Percentiles rank a stretch among this genome's conserved stretches.
Conservation (phyloP, 2,888 invertebrate genomes). For the Oxyteleia sp. region DNA sequence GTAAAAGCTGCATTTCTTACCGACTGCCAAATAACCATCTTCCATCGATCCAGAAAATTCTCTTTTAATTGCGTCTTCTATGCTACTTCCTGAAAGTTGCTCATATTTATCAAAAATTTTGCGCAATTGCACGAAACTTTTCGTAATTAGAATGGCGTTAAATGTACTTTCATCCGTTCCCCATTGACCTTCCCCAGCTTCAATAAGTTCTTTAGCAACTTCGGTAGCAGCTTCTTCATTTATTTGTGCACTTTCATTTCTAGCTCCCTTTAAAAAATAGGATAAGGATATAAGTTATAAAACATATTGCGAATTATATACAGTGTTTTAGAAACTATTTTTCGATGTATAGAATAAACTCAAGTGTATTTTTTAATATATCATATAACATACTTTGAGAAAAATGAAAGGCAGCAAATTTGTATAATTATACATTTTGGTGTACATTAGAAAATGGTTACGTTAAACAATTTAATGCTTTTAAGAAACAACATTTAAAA, state of each 20-base stretch:
- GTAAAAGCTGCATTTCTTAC: slow-evolving; percentile 83
- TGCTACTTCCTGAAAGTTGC: slow-evolving; percentile 92
- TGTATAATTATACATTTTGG: too few species aligned
- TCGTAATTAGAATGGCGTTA: slow-evolving; percentile 94
- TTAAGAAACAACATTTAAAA: too few species aligned
- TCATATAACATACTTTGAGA: too few species aligned
- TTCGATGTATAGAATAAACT: too few species aligned
- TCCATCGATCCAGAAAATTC: slow-evolving; percentile 94
- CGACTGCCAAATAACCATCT: slow-evolving; percentile 93
- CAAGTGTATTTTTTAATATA: too few species aligned
- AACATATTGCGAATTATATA: too few species aligned
- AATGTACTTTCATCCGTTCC: slow-evolving; percentile 97
- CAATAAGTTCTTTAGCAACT: slow-evolving; percentile 93
- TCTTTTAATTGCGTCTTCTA: too few species aligned
- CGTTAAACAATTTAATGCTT: too few species aligned
- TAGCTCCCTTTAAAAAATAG: slow-evolving; percentile 89
- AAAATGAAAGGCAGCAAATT: too few species aligned
- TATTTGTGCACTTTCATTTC: slow-evolving; percentile 93
- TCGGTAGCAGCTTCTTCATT: slow-evolving; percentile 92
- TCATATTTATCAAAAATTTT: slow-evolving; percentile 92
- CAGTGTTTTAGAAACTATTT: too few species aligned
- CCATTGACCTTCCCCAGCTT: slow-evolving; percentile 91
- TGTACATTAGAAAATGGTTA: too few species aligned
- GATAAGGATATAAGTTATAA: background rate
- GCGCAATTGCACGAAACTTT: slow-evolving; percentile 92